These are phyloP conservation scores for Macquaria australasica DNA, from an alignment of 2,113 vertebrate genomes.

Conservation along the genomic window DNA sequence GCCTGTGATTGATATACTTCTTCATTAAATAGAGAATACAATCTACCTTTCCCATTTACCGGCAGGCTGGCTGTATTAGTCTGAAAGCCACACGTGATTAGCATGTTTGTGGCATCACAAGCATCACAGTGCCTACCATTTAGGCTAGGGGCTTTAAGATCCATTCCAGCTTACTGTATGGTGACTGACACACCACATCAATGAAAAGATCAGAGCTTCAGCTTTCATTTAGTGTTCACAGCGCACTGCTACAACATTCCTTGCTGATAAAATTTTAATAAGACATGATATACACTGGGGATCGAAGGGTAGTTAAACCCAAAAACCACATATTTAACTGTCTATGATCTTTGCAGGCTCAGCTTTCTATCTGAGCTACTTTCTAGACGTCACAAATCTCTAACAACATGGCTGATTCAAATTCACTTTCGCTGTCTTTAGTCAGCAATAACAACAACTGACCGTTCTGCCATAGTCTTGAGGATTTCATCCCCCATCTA, in stretches of 20 bases:
- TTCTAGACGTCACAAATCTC: neutral
- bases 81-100: neutral
- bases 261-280: slow-evolving; percentile 32
- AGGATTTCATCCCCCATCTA: slow-evolving; percentile 45
- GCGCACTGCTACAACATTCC: neutral
- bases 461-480: slow-evolving; percentile 7
- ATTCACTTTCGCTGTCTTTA: slow-evolving; percentile 18
- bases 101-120: neutral
- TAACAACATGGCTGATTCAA: neutral
- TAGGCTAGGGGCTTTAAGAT: neutral
- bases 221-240: slow-evolving; percentile 15
- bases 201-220: slow-evolving; percentile 31
- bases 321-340: neutral
- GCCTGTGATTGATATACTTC: neutral
- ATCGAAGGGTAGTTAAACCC: neutral
- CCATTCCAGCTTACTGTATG: neutral
- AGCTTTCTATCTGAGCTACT: neutral
- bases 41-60: neutral
- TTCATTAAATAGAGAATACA: neutral
- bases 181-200: slow-evolving; percentile 28
- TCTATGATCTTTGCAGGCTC: neutral
- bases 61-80: neutral
- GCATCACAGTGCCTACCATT: neutral
- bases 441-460: slow-evolving; percentile 46
- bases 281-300: slow-evolving; percentile 15